A percentile compares a stretch with the other conserved stretches of the same genome.
Conservation (phyloP, 2,113 vertebrate species). For the Cichladusa arquata region DNA sequence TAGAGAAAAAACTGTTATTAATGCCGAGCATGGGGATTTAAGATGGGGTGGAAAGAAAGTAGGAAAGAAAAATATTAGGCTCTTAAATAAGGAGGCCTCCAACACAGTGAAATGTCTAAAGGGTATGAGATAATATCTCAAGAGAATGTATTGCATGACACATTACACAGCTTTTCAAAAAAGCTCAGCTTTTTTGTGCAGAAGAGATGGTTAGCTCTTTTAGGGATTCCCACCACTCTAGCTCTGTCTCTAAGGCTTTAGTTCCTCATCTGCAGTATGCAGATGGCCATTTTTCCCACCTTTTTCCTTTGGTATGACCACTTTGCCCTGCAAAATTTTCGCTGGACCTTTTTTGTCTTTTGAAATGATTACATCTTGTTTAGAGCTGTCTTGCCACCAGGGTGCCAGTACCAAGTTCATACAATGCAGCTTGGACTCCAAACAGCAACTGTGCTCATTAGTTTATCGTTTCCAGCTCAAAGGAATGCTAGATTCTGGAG, state of each 20-base stretch:
- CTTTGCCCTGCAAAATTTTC: neutral
- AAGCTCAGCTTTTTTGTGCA: neutral
- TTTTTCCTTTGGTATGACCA: neutral
- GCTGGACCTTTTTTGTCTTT: neutral
- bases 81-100: neutral
- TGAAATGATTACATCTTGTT: neutral
- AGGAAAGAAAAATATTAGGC: neutral
- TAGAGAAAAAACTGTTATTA: neutral
- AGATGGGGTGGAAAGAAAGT: neutral
- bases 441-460: neutral
- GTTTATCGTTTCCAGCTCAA: neutral
- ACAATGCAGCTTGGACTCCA: neutral
- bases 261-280: neutral
- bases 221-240: neutral
- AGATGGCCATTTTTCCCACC: neutral
- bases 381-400: fast-evolving
- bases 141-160: neutral
- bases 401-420: neutral
- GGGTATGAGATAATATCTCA: neutral
- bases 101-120: neutral
- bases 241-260: neutral
- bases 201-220: neutral
- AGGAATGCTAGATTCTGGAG: neutral
- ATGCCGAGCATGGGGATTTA: neutral
- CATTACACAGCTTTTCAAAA: neutral